Evolutionary conservation across 2,888 invertebrate species (phyloP), one percentile per base, ranked within the genome.

Genomic region (Dolichomitus sp.): DNA sequence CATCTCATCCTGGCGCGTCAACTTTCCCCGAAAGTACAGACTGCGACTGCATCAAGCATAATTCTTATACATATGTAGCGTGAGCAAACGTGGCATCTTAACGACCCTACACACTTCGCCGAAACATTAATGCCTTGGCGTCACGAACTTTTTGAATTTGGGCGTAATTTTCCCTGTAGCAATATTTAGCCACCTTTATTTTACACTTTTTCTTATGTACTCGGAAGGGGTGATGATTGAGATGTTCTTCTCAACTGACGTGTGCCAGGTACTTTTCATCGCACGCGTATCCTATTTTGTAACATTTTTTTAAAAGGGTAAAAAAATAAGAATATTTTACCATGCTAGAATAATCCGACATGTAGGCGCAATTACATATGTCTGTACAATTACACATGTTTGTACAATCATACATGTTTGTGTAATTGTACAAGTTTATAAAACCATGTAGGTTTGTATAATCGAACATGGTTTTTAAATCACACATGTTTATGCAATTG

Each of bases 121-220:
- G 17, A 19, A 45, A 52, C 81, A 72, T 81, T 89, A 89, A 89
- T 87, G 87, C 77, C 54, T 50, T 78, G 40, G 42, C 78, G 73
- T 66, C 89, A 89, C 87, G 87, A 88, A 88, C 83, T 81, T 85
- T 72, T 63, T 65, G 82, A 87, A 89, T 89, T 88, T 83, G 65
- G 81, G 78, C 78, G 80, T 81, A 85, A 87, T 69, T 59, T 54
- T 37, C 2, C 17, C 59, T n/a, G 9, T 9, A 59, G 17, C 33
- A 11, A 59, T n/a, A 37, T 59, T 37, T 17, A 9, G 37, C 2
- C 33, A 40, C 54, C 40, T 42, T 52, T 52, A 11, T 52, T 23
- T 52, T 23, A 52, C 59, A 42, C 37, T 69, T 77, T 81, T 63
- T 69, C 69, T 73, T 59, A 78, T 50, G 54, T 45, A 19, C 54